These are phyloP conservation scores for Metacarcinus magister DNA, from an alignment of 2,888 invertebrate species.

Conservation along the genomic window DNA sequence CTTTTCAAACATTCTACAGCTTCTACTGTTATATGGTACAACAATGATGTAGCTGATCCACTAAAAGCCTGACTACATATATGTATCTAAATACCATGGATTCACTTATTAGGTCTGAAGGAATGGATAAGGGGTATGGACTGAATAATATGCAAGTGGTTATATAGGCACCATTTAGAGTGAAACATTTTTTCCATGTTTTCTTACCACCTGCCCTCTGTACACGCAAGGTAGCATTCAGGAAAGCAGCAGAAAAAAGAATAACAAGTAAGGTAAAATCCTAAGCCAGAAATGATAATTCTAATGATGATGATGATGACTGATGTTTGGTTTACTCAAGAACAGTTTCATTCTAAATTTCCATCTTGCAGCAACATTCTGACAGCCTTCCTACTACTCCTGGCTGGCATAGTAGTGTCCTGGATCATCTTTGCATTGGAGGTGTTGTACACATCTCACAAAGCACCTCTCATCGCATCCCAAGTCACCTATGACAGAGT, in stretches of 20 bases:
- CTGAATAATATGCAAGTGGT: too few species aligned
- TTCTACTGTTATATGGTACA: too few species aligned
- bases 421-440: background rate
- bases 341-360: background rate
- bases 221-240: too few species aligned
- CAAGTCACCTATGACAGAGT: background rate
- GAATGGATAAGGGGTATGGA: too few species aligned
- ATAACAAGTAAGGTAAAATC: background rate
- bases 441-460: background rate
- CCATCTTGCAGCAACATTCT: background rate
- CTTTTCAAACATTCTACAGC: too few species aligned
- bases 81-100: too few species aligned
- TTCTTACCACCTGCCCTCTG: too few species aligned
- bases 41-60: too few species aligned
- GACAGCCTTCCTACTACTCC: slow-evolving; percentile 1
- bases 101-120: too few species aligned
- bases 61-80: too few species aligned
- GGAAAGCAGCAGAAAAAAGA: background rate
- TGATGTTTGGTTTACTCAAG: background rate
- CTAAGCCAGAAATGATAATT: background rate
- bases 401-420: background rate
- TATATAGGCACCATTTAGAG: too few species aligned
- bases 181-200: background rate
- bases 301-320: background rate
- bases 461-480: background rate